Base-by-base conservation (phyloP, 2,888 invertebrate genomes). In the Pseudococcus longispinus region DNA sequence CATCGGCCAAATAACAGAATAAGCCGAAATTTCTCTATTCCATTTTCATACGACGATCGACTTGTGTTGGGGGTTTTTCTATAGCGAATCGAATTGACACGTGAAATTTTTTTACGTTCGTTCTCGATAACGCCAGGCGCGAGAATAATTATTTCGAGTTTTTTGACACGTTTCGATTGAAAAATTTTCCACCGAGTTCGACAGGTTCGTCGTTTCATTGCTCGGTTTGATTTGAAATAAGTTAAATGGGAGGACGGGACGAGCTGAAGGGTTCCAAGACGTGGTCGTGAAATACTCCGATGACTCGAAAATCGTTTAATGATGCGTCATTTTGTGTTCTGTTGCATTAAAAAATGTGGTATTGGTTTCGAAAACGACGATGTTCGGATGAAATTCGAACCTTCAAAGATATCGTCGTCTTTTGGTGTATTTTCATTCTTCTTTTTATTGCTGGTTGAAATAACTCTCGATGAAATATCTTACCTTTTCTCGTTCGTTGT, bases 131-230 rank as follows among this genome's bases (percentile, higher is more conserved):
- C 55, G 55, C 4, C 1, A 15, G 15, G 4, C 5, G 37, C 44
- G 44, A 13, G 60, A 60, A 60, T 60, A 60, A 60, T 60, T 60
- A 60, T 60, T 60, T 60, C 60, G 23, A 23, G 23, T 60, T 60
- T 60, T 60, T 60, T 60, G 60, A 60, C 60, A 60, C 60, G 60
- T 60, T 23, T 60, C 60, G 23, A 60, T 60, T 60, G 60, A 23
- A 9, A 60, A 51, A 51, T 51, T 60, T 23, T 23, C 0, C 23
- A 8, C 23, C n/a, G 60, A 11, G 60, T 60, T 60, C 15, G 60
- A 23, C 60, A 60, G 60, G 2, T 11, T 60, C 23, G 9, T 20
- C 13, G 15, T n/a, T 55, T 55, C 8, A 55, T n/a, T n/a, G 55
- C 15, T 55, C 15, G 55, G 20, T n/a, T 55, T 55, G 55, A 55